phyloP scores from a whole-genome alignment of 2,888 invertebrate genomes.

The Agriotes lineatus region DNA sequence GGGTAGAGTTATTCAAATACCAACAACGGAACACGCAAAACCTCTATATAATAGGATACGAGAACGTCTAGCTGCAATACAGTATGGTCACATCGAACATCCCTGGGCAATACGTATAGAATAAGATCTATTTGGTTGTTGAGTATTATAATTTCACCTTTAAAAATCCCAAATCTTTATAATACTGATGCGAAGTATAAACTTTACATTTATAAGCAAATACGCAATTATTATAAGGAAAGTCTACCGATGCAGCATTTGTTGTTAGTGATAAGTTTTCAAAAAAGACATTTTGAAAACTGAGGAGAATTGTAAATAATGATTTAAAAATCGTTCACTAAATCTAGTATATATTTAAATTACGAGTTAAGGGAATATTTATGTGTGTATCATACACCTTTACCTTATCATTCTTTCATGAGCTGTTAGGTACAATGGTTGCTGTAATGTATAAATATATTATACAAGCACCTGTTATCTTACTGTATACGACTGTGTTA shows the following conservation, averaged over 20 bases:
- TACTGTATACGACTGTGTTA: conserved; percentile 13
- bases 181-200: too few species aligned
- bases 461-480: neutral
- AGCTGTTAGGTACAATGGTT: too few species aligned
- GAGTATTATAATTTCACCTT: neutral
- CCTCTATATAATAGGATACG: conserved; percentile 82
- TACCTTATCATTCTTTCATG: too few species aligned
- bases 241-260: neutral
- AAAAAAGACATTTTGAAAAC: too few species aligned
- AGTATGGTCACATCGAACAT: conserved; percentile 87
- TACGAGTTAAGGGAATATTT: too few species aligned
- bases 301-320: too few species aligned
- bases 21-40: conserved; percentile 80
- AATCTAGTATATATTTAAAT: too few species aligned
- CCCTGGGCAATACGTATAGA: conserved; percentile 82
- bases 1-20: conserved; percentile 76
- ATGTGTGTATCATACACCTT: too few species aligned
- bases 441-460: neutral
- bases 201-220: too few species aligned
- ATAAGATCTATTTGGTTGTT: neutral
- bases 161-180: too few species aligned
- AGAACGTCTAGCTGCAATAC: conserved; percentile 87
- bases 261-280: neutral
- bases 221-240: neutral
- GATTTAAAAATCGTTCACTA: too few species aligned